Evolutionary conservation across 1,140 invertebrate species (phyloP).

Genomic region (Polyergus mexicanus): DNA sequence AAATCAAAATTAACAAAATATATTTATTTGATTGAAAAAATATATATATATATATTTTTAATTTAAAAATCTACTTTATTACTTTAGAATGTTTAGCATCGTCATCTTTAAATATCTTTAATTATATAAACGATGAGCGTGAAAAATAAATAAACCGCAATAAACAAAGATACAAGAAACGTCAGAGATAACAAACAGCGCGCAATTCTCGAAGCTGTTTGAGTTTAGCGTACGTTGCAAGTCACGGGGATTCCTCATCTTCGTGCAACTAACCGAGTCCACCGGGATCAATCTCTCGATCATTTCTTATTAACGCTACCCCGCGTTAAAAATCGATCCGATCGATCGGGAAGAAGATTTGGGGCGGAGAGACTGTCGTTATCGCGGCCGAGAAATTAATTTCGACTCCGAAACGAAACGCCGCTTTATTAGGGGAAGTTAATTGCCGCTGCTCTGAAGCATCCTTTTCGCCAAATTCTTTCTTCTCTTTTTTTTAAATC

Average conservation of each 20-base stretch:
- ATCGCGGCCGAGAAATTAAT: conserved; percentile 71
- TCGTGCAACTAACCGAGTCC: not conserved
- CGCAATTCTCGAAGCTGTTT: not conserved
- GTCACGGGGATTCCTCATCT: conserved; percentile 1
- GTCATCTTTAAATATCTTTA: not conserved
- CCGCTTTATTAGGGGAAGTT: conserved; percentile 69
- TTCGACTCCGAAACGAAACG: conserved; percentile 64
- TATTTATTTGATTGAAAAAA: too few relatives aligned
- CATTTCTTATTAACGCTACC: conserved; percentile 32
- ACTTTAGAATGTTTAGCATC: too few relatives aligned
- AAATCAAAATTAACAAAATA: too few relatives aligned
- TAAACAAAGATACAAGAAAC: not conserved
- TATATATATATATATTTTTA: too few relatives aligned
- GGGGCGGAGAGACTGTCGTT: conserved; percentile 62
- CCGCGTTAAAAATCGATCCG: conserved; percentile 36
- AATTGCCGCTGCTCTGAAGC: conserved; percentile 61
- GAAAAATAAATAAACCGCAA: not conserved
- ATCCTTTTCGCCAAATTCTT: not conserved
- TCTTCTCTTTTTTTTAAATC: not conserved
- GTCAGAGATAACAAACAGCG: not conserved
- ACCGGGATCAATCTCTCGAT: conserved; percentile 23
- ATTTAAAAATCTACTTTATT: too few relatives aligned
- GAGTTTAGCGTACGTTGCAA: not conserved
- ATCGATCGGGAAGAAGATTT: conserved; percentile 60
- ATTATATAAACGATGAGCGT: not conserved